Evolutionary conservation across 1,140 invertebrate species (phyloP), one percentile per base, ranked within the genome.

Genomic region (Drosophila ananassae): DNA sequence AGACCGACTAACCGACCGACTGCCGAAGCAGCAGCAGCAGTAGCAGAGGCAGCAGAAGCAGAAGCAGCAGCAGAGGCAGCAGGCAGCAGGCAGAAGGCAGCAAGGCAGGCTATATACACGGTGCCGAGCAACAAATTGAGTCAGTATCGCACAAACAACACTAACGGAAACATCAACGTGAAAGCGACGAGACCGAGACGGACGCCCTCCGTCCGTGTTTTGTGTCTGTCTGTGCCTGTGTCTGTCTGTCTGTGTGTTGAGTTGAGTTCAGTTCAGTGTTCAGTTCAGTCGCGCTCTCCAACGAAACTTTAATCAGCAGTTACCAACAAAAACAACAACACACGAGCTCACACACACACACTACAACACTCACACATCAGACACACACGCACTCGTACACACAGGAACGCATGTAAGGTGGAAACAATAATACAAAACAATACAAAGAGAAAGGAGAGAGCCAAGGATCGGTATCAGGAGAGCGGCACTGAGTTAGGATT

Each of bases 111-210:
- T 74, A 83, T 87, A 82, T 68, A 89, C 79, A 77, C 72, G 76
- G 67, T 89, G 82, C 79, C 78, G 83, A 87, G 83, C 83, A 87
- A 87, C 83, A 87, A 87, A 87, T 87, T 87, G 83, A 87, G 83
- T 91, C 84, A 91, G 89, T 91, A 90, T 91, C 89, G 89, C 89
- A 91, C 89, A 91, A 91, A 91, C 89, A 91, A 90, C 81, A 91
- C 83, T 82, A 91, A 91, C 89, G 89, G 89, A 78, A 91, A 91
- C 89, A 91, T 91, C 89, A 81, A 75, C 84, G 84, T 80, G 84
- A 77, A 83, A 89, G 66, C 82, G 68, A 72, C 82, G 68, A 72
- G 55, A 66, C 62, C 44, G 21, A 60, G 77, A 84, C 80, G 76
- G 83, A 89, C 82, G 83, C 67, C 56, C 59, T 76, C 76, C 68